These are phyloP conservation scores for Caenorhabditis sinica DNA, from an alignment of 2,888 invertebrate species.

Conservation along the genomic window DNA sequence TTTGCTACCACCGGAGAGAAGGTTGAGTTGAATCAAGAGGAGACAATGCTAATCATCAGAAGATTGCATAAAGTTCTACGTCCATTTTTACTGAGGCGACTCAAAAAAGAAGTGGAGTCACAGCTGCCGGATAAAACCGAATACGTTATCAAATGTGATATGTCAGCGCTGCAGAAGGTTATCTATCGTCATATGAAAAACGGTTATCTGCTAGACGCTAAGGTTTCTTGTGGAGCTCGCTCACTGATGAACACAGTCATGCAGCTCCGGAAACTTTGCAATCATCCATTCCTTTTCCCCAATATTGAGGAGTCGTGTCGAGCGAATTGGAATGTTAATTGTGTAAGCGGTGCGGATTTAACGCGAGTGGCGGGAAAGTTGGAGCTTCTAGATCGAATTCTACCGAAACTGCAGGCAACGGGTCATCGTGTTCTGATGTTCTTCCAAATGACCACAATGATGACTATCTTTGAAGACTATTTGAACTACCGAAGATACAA, in stretches of 20 bases:
- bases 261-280: slow-evolving; percentile 97
- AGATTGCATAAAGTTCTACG: slow-evolving; percentile 97
- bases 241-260: slow-evolving; percentile 99
- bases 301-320: slow-evolving; percentile 90
- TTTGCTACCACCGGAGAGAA: slow-evolving; percentile 98
- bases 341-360: slow-evolving; percentile 88
- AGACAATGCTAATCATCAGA: slow-evolving; percentile 99
- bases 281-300: slow-evolving; percentile 99
- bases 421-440: slow-evolving; percentile 96
- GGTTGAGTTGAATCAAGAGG: slow-evolving; percentile 96
- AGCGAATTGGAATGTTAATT: slow-evolving; percentile 75
- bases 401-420: slow-evolving; percentile 95
- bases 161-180: slow-evolving; percentile 96
- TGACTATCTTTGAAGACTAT: slow-evolving; percentile 99
- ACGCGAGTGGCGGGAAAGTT: slow-evolving; percentile 97
- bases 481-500: slow-evolving; percentile 88
- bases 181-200: slow-evolving; percentile 94
- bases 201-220: slow-evolving; percentile 81
- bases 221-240: slow-evolving; percentile 63
- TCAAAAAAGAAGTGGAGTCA: slow-evolving; percentile 98
- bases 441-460: slow-evolving; percentile 99
- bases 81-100: slow-evolving; percentile 95
- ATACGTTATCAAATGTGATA: slow-evolving; percentile 97
- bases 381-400: slow-evolving; percentile 95
- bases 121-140: slow-evolving; percentile 96